Evolutionary conservation across 2,888 invertebrate genomes (phyloP).

Genomic region (Apodemia zela): DNA sequence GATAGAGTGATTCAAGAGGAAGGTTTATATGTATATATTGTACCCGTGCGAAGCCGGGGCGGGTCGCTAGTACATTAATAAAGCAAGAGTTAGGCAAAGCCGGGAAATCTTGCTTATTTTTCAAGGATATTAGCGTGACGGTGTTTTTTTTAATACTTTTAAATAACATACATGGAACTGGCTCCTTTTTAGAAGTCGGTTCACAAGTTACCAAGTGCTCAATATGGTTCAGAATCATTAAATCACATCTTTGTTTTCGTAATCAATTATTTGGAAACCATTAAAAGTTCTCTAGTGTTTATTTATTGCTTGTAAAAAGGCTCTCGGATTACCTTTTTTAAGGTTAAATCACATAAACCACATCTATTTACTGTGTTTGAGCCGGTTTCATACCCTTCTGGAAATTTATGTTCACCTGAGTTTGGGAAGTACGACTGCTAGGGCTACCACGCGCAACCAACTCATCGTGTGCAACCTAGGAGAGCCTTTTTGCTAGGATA

Average conservation of each 20-base stretch:
- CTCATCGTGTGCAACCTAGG: background rate
- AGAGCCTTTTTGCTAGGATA: background rate
- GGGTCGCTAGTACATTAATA: background rate
- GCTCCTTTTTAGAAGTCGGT: background rate
- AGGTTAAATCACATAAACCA: constrained; percentile 14
- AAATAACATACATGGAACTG: background rate
- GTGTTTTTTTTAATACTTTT: too few species aligned
- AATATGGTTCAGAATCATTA: background rate
- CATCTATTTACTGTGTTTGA: constrained; percentile 13
- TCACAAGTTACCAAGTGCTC: background rate
- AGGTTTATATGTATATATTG: too few species aligned
- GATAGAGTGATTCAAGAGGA: too few species aligned
- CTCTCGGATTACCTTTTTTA: constrained; percentile 7
- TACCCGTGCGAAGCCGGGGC: too few species aligned
- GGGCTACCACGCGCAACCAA: background rate
- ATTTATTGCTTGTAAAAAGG: constrained; percentile 13
- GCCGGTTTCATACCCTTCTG: constrained; percentile 5
- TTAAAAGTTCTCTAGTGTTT: constrained; percentile 4
- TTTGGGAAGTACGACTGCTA: background rate
- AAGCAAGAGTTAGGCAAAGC: background rate
- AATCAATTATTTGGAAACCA: constrained; percentile 9
- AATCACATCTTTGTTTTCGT: background rate
- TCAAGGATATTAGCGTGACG: background rate
- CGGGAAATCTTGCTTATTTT: too few species aligned
- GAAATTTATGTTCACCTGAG: constrained; percentile 7